These are phyloP conservation scores for Acrocera orbiculus DNA, from an alignment of 2,888 invertebrate genomes.

Conservation along the genomic window DNA sequence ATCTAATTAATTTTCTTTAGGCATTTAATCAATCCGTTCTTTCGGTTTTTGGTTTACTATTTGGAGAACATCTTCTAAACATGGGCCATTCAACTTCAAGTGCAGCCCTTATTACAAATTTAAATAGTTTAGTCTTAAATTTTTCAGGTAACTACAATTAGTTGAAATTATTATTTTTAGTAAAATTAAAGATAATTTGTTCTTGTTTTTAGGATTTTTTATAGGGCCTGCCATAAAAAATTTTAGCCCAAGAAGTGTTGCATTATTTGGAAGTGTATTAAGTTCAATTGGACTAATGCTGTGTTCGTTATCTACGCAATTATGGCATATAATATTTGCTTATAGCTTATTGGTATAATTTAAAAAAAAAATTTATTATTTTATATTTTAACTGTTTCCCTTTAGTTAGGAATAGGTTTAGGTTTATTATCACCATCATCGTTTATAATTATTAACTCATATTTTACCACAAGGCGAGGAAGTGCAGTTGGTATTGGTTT, in stretches of 20 bases:
- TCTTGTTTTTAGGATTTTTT: constrained; percentile 43
- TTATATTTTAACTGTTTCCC: constrained; percentile 4
- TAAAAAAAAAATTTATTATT: background rate
- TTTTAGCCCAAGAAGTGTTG: constrained; percentile 37
- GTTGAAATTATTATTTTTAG: background rate
- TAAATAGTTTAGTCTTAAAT: constrained; percentile 45
- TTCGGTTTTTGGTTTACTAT: constrained; percentile 50
- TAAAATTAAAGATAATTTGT: background rate
- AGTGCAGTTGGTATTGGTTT: constrained; percentile 58
- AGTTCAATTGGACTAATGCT: too few relatives aligned
- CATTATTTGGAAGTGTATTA: constrained; percentile 35
- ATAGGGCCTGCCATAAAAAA: constrained; percentile 48
- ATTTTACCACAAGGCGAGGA: constrained; percentile 47
- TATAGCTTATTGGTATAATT: constrained; percentile 36
- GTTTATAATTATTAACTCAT: constrained; percentile 53
- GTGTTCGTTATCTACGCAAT: too few relatives aligned
- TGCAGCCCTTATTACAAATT: constrained; percentile 47
- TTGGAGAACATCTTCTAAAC: constrained; percentile 42
- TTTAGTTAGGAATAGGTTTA: constrained; percentile 42
- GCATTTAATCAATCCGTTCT: constrained; percentile 54
- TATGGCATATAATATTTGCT: constrained; percentile 37
- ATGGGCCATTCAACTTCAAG: constrained; percentile 48
- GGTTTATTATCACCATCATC: constrained; percentile 54
- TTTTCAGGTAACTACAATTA: constrained; percentile 31
- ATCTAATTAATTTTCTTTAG: constrained; percentile 15